These are phyloP conservation scores for Cynaeus angustus DNA, from an alignment of 2,888 invertebrate species.

Conservation along the genomic window DNA sequence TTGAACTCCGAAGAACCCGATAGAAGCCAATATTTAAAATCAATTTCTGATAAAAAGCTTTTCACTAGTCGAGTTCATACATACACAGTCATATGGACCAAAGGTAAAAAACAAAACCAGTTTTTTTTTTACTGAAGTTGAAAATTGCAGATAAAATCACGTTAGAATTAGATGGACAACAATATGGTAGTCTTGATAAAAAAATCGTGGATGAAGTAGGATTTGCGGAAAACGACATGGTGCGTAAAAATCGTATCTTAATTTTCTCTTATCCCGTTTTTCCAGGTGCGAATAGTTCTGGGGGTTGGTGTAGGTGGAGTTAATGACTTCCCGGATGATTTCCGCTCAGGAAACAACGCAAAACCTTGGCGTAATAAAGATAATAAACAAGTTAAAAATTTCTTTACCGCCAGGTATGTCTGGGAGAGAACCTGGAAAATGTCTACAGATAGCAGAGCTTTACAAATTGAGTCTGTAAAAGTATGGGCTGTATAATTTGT, in stretches of 20 bases:
- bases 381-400: slow-evolving; percentile 75
- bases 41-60: slow-evolving; percentile 53
- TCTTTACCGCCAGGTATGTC: slow-evolving; percentile 75
- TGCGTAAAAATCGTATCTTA: too few relatives aligned
- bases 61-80: slow-evolving; percentile 78
- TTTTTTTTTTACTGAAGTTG: neutral
- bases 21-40: slow-evolving; percentile 65
- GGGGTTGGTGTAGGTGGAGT: slow-evolving; percentile 83
- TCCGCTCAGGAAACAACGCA: slow-evolving; percentile 65
- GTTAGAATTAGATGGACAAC: slow-evolving; percentile 68
- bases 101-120: slow-evolving; percentile 69
- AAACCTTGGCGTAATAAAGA: slow-evolving; percentile 82
- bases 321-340: slow-evolving; percentile 78
- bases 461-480: slow-evolving; percentile 55
- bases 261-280: slow-evolving; percentile 25
- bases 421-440: slow-evolving; percentile 80
- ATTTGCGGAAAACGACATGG: slow-evolving; percentile 37
- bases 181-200: slow-evolving; percentile 64
- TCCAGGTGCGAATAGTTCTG: slow-evolving; percentile 79
- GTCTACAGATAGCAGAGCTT: slow-evolving; percentile 69
- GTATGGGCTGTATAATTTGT: slow-evolving; percentile 15
- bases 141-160: slow-evolving; percentile 63
- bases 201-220: slow-evolving; percentile 13
- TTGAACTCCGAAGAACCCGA: slow-evolving; percentile 68
- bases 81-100: slow-evolving; percentile 80